Conservation (phyloP, 2,888 invertebrate species). For the Chouioia cunea region DNA sequence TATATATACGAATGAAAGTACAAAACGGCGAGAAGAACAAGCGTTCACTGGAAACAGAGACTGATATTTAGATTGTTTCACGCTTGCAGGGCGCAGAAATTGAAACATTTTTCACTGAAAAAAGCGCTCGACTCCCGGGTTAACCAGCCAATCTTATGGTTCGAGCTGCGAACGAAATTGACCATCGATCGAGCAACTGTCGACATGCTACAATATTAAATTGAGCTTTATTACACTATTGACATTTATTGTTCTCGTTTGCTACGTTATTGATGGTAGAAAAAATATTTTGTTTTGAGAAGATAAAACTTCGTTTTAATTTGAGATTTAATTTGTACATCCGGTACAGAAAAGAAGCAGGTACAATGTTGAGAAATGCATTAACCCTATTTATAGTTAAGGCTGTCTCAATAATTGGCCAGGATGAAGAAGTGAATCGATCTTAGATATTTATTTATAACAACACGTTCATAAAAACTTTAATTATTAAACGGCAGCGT, state of each 20-base stretch:
- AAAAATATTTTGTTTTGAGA: neutral
- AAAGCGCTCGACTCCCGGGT: slow-evolving; percentile 14
- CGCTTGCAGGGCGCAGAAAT: slow-evolving; percentile 48
- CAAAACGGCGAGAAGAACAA: too few relatives aligned
- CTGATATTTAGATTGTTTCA: slow-evolving; percentile 33
- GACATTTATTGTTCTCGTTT: slow-evolving; percentile 47
- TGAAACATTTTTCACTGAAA: slow-evolving; percentile 60
- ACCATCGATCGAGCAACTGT: slow-evolving; percentile 28
- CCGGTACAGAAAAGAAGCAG: too few relatives aligned
- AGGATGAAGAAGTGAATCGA: too few relatives aligned
- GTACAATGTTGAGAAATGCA: too few relatives aligned
- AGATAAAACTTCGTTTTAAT: too few relatives aligned
- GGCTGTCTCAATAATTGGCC: too few relatives aligned
- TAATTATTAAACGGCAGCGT: too few relatives aligned
- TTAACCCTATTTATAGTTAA: too few relatives aligned
- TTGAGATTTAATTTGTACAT: too few relatives aligned
- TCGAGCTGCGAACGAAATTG: slow-evolving; percentile 25
- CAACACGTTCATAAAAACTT: too few relatives aligned
- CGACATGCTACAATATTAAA: slow-evolving; percentile 47
- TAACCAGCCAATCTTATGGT: neutral
- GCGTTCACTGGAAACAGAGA: too few relatives aligned
- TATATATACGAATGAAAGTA: neutral
- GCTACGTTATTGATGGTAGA: neutral
- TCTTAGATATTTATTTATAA: too few relatives aligned
- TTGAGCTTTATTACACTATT: slow-evolving; percentile 53